Percentiles rank a stretch among this genome's conserved stretches.
Evolutionary conservation across 2,888 invertebrate genomes (phyloP).

Genomic region (Cinara cedri): DNA sequence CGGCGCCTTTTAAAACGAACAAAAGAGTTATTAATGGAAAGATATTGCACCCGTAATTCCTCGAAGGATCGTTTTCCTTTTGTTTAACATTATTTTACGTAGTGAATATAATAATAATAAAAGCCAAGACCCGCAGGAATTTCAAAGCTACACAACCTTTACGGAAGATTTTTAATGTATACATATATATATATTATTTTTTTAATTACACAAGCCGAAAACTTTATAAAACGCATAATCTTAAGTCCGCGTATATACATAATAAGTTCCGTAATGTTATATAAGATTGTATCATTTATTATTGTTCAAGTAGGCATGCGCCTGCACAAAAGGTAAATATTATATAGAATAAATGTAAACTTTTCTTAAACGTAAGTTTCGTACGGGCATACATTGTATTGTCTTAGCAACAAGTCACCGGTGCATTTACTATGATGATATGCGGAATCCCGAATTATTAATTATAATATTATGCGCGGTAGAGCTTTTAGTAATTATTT

Average conservation of each 20-base stretch:
- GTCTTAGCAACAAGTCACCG: neutral
- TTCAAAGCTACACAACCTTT: conserved; percentile 21
- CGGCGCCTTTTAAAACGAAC: conserved; percentile 15
- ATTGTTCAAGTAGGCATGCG: neutral
- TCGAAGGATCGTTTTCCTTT: conserved; percentile 25
- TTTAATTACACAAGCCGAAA: conserved; percentile 27
- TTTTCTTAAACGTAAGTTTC: neutral
- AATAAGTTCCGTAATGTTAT: neutral
- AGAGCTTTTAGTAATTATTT: neutral
- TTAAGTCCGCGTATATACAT: conserved; percentile 7
- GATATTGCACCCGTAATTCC: conserved; percentile 9
- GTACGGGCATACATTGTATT: neutral
- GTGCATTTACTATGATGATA: neutral
- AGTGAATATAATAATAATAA: conserved; percentile 32
- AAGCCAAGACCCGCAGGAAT: neutral
- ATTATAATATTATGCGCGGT: neutral
- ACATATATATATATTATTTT: too few relatives aligned
- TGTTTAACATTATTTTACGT: neutral
- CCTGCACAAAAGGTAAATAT: neutral
- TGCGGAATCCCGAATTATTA: neutral
- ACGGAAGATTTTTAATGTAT: neutral
- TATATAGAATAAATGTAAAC: conserved; percentile 28
- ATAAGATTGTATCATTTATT: conserved; percentile 19
- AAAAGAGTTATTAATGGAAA: conserved; percentile 37
- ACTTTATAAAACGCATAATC: conserved; percentile 20